Evolutionary conservation across 2,797 vertebrate genomes (phyloP).

Genomic region (Catostomus latipinnis): DNA sequence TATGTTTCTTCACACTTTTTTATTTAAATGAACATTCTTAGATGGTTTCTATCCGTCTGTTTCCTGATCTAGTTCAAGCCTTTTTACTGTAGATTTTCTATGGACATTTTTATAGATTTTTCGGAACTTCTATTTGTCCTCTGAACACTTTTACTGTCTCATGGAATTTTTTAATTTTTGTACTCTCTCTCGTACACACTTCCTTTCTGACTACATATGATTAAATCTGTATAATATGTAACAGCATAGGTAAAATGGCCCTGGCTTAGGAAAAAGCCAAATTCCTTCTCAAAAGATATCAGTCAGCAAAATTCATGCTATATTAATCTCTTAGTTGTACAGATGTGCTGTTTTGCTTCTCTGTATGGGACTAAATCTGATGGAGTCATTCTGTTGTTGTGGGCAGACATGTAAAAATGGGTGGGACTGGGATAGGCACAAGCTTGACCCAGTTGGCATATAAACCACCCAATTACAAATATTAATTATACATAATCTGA

Average conservation of each 20-base stretch:
- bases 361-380: no score
- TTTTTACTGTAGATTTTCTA: constrained; percentile 30
- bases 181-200: neutral
- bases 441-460: no score
- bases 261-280: constrained; percentile 46
- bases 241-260: constrained; percentile 47
- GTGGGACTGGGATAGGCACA: no score
- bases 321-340: constrained; percentile 8
- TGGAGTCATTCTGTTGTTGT: no score
- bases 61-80: constrained; percentile 2
- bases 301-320: constrained; percentile 38
- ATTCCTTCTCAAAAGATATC: constrained; percentile 41
- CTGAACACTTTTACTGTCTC: neutral
- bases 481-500: no score
- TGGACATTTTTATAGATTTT: constrained; percentile 37
- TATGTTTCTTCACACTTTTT: constrained; percentile 20
- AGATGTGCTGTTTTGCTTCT: no score
- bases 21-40: constrained; percentile 47
- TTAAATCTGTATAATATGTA: constrained; percentile 49
- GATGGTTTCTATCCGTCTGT: constrained; percentile 1
- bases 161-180: constrained; percentile 4
- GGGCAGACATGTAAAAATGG: no score
- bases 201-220: constrained; percentile 41
- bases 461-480: no score
- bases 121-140: constrained; percentile 26